Evolutionary conservation across 2,888 invertebrate genomes (phyloP), one percentile per base, ranked within the genome.

Genomic region (Lydus trimaculatus): DNA sequence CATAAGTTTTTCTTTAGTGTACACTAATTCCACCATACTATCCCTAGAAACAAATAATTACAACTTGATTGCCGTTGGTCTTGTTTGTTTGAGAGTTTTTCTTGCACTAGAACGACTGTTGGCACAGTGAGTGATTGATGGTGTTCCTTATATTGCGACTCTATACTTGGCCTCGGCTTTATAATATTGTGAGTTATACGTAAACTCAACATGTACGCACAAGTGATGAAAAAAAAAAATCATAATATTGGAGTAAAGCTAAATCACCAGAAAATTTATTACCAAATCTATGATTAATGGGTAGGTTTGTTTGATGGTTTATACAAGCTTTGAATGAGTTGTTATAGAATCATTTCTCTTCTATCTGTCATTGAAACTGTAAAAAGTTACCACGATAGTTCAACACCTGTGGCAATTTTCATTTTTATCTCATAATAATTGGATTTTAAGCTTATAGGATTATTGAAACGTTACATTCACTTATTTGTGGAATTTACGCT

Each of bases 221-320:
- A 43, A 20, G 20, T 48, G 20, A 48, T 9, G 20, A 17, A 48
- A 48, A 48, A 48, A 48, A 48, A 48, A 48, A 48, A 20, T 48
- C 48, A 48, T 23, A 48, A 5, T 20, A 20, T 11, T 9, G 20
- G 20, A 9, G 3, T 20, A 20, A 48, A 20, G 20, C 20, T 48
- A 48, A 48, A 20, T 48, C 48, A 48, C 48, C 20, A 48, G 48
- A 48, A 48, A 48, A 48, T 48, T 48, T 48, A 48, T 48, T 20
- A 48, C 63, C 60, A 58, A 61, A 31, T n/a, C 56, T 64, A 48
- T 48, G 48, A 48, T 48, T 48, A 48, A 48, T 48, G 48, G 48
- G 20, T 20, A 8, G 7, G 7, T 17, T 20, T 17, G 43, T 43
- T 15, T 36, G 43, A 43, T 20, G 20, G 11, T 48, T 48, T 23